Evolutionary conservation across 92 coral and sea anemone species (phyloP).

Genomic region (Palythoa heliodiscus): DNA sequence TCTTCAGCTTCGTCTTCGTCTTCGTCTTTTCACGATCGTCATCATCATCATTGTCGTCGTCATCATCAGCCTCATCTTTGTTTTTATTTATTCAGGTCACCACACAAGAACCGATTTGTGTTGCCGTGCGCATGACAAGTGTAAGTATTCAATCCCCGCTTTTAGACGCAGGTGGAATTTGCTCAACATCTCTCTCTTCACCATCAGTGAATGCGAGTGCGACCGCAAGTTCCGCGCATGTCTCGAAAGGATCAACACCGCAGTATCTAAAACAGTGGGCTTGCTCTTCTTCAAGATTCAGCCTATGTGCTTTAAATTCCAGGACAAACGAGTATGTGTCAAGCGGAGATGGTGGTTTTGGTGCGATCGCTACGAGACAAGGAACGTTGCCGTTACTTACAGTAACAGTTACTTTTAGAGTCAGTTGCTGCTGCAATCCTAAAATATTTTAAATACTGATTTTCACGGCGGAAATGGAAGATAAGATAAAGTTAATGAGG

Average conservation of each 20-base stretch:
- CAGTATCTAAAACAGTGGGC: neutral
- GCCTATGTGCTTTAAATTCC: slow-evolving; percentile 28
- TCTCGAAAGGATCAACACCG: slow-evolving; percentile 27
- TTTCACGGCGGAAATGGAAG: no score
- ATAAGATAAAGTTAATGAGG: no score
- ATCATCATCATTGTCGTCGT: no score
- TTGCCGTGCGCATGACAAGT: slow-evolving; percentile 38
- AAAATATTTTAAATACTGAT: no score
- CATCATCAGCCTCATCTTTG: no score
- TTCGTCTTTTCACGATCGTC: no score
- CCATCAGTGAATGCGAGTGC: slow-evolving; percentile 42
- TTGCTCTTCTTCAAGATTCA: slow-evolving; percentile 21
- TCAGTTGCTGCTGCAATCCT: no score
- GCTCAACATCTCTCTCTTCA: neutral
- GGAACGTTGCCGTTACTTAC: neutral
- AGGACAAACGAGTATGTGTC: slow-evolving; percentile 18
- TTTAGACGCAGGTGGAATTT: slow-evolving; percentile 17
- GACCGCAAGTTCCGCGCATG: slow-evolving; percentile 30
- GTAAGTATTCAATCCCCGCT: slow-evolving; percentile 35
- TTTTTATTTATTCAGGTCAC: neutral
- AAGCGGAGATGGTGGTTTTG: slow-evolving; percentile 17
- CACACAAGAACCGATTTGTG: slow-evolving; percentile 21
- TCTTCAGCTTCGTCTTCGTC: no score
- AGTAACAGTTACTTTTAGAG: neutral
- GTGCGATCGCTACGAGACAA: slow-evolving; percentile 22